Conservation (phyloP, 2,113 vertebrate genomes). For the Helogale parvula region DNA sequence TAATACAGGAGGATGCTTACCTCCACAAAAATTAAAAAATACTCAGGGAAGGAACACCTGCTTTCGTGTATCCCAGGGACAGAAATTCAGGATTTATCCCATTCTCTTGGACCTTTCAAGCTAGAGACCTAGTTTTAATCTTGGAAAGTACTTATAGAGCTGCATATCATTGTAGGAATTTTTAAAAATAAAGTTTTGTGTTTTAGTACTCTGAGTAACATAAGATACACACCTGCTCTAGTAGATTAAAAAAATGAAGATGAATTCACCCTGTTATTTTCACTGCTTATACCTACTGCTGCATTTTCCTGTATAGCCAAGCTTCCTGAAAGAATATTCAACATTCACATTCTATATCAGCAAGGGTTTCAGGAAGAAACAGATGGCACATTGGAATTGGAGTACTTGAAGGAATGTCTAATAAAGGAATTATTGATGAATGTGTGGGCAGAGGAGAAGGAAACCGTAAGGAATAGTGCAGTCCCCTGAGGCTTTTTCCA, state of each 20-base stretch:
- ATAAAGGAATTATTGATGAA: background rate
- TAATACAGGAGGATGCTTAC: background rate
- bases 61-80: background rate
- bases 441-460: no score
- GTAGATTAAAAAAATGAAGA: background rate
- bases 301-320: background rate
- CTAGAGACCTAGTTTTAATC: background rate
- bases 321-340: background rate
- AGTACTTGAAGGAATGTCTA: background rate
- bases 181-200: background rate
- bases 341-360: background rate
- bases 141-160: background rate
- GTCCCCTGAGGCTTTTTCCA: background rate
- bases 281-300: background rate
- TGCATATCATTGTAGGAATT: background rate
- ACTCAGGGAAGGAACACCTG: background rate
- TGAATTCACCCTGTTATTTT: background rate
- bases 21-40: background rate
- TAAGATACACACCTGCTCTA: background rate
- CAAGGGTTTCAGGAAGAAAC: background rate
- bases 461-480: background rate
- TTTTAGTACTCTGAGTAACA: background rate
- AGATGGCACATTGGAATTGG: background rate
- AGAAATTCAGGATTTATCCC: background rate
- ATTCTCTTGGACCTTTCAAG: background rate